Evolutionary conservation across 2,113 vertebrate genomes (phyloP), one percentile per base, ranked within the genome.

Genomic region (Castor canadensis): DNA sequence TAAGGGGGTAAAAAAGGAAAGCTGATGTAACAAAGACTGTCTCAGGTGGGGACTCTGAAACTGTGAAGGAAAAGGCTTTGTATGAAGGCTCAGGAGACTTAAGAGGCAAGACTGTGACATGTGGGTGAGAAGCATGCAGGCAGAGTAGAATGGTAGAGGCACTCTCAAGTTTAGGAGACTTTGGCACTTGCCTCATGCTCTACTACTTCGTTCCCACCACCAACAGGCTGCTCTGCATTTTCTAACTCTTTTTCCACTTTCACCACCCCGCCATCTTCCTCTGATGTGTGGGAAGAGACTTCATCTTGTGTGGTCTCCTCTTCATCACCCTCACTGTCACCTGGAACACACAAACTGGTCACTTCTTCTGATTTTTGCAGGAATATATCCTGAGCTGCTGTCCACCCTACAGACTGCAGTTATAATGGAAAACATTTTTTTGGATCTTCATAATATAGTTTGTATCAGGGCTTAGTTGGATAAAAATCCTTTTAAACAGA

Each of bases 241-340:
- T 98, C 98, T 87, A 98, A 89, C 60, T 99, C 98, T 71, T 98
- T 98, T 88, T 98, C 98, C 96, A 98, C 98, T 93, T 98, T 98
- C 91, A 98, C 96, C 92, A 95, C 49, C 62, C 97, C 97, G 60
- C 98, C 98, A 86, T 99, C 98, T 94, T 99, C 98, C 95, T 98
- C 98, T 2, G 98, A 99, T 0, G 98, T 98, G 69, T 98, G 98
- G 71, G 98, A 99, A 95, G 98, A 99, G 87, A 98, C 97, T 97
- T 99, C 98, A 96, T 99, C 98, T 94, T 98, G 98, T n/a, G 98
- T 99, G 43, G 98, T 98, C 91, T 98, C 98, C 91, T 98, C 98
- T 15, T 98, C 98, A 24, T 97, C 98, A 77, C 95, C 98, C 76
- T 99, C 98, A 3, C 98, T 99, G 96, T 98, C 98, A 97, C 98